Conservation (phyloP, 2,113 vertebrate species). For the Petromus typicus region DNA sequence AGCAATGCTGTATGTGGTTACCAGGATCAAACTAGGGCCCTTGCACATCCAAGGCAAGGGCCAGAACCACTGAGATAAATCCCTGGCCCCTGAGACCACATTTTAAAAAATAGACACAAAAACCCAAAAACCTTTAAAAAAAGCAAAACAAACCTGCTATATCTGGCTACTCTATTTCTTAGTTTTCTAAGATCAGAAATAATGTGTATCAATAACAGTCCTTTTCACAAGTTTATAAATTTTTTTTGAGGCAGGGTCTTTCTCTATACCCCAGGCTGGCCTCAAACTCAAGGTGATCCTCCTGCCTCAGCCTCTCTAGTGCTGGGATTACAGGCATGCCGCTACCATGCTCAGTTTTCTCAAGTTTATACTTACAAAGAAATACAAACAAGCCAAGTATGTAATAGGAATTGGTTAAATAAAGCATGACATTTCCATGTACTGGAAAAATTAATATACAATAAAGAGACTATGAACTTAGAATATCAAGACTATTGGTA, state of each 20-base stretch:
- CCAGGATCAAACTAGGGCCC: too few species aligned
- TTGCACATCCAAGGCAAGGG: too few species aligned
- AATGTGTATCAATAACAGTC: background rate
- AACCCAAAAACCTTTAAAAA: background rate
- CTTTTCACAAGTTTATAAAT: background rate
- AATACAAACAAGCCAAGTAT: slow-evolving; percentile 2
- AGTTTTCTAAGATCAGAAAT: slow-evolving; percentile 44
- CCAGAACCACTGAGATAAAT: too few species aligned
- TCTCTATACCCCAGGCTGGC: too few species aligned
- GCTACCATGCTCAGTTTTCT: too few species aligned
- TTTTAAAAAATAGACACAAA: background rate
- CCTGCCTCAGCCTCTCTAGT: too few species aligned
- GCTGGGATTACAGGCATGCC: too few species aligned
- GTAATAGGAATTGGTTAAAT: slow-evolving; percentile 3
- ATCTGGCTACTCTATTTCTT: slow-evolving; percentile 30
- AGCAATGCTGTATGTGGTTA: too few species aligned
- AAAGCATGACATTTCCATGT: background rate
- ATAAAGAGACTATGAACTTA: background rate
- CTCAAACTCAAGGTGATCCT: too few species aligned
- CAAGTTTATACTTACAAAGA: too few species aligned
- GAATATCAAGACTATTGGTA: background rate
- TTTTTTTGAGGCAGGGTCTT: too few species aligned
- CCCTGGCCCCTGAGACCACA: background rate
- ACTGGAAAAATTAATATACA: slow-evolving; percentile 27
- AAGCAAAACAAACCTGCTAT: background rate